Evolutionary conservation across 1,140 invertebrate species (phyloP).

Genomic region (Parasteatoda tepidariorum): DNA sequence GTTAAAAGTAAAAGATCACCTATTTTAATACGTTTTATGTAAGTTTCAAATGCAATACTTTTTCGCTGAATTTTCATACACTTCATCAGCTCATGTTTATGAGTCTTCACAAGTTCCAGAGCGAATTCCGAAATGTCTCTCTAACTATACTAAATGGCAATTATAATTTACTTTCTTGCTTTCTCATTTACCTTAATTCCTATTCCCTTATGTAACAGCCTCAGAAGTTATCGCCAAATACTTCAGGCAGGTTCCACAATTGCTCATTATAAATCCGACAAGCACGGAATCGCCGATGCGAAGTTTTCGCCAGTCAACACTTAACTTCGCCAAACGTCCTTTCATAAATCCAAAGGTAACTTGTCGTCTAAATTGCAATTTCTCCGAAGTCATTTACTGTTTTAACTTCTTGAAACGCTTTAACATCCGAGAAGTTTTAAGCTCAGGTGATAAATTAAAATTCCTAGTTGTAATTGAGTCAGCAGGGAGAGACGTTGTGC

Average conservation of each 20-base stretch:
- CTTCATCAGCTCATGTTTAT: too few species aligned
- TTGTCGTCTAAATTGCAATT: neutral
- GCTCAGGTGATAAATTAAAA: neutral
- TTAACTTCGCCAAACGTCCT: neutral
- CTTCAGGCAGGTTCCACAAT: neutral
- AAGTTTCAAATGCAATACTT: too few species aligned
- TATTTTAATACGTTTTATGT: too few species aligned
- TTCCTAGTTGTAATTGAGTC: neutral
- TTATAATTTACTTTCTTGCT: neutral
- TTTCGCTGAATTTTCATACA: too few species aligned
- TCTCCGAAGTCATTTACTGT: neutral
- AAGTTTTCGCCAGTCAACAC: neutral
- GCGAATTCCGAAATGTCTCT: too few species aligned
- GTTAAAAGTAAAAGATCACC: too few species aligned
- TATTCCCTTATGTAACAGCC: neutral
- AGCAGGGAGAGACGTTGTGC: neutral
- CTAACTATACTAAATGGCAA: too few species aligned
- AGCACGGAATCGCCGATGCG: neutral
- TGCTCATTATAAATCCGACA: neutral
- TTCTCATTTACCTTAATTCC: neutral
- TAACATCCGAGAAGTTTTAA: neutral
- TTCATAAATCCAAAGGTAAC: neutral
- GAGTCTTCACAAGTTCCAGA: too few species aligned
- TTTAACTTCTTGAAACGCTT: neutral
- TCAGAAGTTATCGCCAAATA: neutral